Evolutionary conservation across 2,888 invertebrate genomes (phyloP).

Genomic region (Aspidiotus destructor): DNA sequence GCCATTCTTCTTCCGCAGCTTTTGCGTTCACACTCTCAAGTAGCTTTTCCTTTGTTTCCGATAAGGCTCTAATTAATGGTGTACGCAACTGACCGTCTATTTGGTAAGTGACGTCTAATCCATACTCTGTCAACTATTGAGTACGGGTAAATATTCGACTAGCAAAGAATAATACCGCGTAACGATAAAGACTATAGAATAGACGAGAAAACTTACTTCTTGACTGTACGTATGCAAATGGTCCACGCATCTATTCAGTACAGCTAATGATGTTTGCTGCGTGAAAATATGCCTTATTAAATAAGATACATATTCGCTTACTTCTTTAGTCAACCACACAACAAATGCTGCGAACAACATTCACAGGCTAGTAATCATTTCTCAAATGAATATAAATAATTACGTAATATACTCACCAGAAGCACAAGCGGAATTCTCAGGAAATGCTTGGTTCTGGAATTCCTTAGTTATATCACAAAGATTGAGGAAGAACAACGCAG

Average conservation of each 20-base stretch:
- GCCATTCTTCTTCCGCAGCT: constrained; percentile 75
- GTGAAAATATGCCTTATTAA: constrained; percentile 80
- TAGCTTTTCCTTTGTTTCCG: constrained; percentile 69
- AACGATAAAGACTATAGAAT: constrained; percentile 12
- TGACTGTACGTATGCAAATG: constrained; percentile 66
- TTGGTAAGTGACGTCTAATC: constrained; percentile 85
- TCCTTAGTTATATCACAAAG: constrained; percentile 65
- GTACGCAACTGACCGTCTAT: constrained; percentile 73
- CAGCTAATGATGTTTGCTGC: constrained; percentile 73
- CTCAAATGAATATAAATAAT: not conserved
- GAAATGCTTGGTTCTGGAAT: constrained; percentile 65
- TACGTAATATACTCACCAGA: constrained; percentile 35
- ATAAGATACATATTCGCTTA: constrained; percentile 68
- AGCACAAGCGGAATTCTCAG: constrained; percentile 60
- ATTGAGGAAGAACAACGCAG: constrained; percentile 73
- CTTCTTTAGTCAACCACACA: constrained; percentile 81
- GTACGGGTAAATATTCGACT: constrained; percentile 21
- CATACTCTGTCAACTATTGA: constrained; percentile 50
- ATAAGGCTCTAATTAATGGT: constrained; percentile 63
- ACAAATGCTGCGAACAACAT: constrained; percentile 55
- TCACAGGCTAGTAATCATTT: not conserved
- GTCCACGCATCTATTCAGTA: constrained; percentile 75
- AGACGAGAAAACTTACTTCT: constrained; percentile 43
- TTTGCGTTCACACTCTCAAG: constrained; percentile 69
- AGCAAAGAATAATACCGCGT: constrained; percentile 6